A percentile compares a stretch with the other conserved stretches of the same genome.
Evolutionary conservation across 2,797 vertebrate genomes (phyloP).

Genomic region (Pyrrhura leucotis): DNA sequence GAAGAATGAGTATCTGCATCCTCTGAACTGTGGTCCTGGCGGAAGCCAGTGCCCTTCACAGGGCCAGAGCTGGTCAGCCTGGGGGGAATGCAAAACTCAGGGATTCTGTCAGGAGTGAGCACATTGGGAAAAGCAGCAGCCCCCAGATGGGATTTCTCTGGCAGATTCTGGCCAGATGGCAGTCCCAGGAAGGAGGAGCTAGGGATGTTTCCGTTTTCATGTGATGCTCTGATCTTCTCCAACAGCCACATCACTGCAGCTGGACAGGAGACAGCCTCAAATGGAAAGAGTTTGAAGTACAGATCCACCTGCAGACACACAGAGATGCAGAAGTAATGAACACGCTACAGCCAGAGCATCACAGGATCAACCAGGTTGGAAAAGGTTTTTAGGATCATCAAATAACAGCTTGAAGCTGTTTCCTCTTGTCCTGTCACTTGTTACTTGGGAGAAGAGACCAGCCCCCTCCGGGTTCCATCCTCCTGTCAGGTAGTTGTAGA

Average conservation of each 20-base stretch:
- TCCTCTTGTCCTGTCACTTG: neutral
- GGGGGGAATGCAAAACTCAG: constrained; percentile 93
- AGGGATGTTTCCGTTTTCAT: neutral
- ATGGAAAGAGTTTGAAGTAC: neutral
- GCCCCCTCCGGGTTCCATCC: neutral
- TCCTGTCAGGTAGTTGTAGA: neutral
- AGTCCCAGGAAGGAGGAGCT: neutral
- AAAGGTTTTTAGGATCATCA: neutral
- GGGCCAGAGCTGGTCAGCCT: constrained; percentile 66
- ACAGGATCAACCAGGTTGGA: neutral
- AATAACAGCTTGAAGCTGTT: neutral
- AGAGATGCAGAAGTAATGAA: neutral
- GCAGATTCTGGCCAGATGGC: neutral
- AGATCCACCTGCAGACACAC: neutral
- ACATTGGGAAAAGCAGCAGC: constrained; percentile 83
- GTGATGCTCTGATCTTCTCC: constrained; percentile 55
- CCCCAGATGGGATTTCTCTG: neutral
- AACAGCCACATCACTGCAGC: constrained; percentile 68
- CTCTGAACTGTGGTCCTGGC: neutral
- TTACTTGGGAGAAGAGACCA: neutral
- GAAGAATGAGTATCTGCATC: neutral
- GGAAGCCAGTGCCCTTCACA: neutral
- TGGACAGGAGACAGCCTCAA: neutral
- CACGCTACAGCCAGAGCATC: neutral
- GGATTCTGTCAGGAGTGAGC: constrained; percentile 92